A percentile compares a stretch with the other conserved stretches of the same genome.
Evolutionary conservation across 2,113 vertebrate genomes (phyloP).

Genomic region (Oreochromis aureus): DNA sequence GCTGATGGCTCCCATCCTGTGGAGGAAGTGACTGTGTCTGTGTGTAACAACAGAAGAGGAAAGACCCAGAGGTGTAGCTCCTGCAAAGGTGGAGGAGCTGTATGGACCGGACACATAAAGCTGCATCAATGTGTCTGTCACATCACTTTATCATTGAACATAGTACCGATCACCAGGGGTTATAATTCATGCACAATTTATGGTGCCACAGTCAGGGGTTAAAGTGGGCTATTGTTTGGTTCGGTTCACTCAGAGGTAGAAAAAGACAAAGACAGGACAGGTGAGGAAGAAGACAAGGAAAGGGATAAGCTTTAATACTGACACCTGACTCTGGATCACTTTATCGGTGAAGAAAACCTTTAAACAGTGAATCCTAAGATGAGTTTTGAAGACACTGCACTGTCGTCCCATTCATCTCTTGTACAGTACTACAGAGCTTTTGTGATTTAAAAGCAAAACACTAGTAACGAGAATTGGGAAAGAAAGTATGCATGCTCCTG

Average conservation of each 20-base stretch:
- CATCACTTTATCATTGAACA: not conserved
- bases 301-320: not conserved
- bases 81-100: not conserved
- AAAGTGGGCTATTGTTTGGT: not conserved
- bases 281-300: not conserved
- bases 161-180: not conserved
- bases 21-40: constrained; percentile 45
- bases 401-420: not conserved
- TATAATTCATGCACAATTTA: not conserved
- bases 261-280: not conserved
- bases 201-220: not conserved
- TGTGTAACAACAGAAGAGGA: not conserved
- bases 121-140: constrained; percentile 18
- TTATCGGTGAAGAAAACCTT: not conserved
- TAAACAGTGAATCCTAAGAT: not conserved
- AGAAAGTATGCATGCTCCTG: not conserved
- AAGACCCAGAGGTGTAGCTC: not conserved
- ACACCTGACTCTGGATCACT: not conserved
- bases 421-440: not conserved
- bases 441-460: not conserved
- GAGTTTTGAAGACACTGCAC: not conserved
- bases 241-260: not conserved
- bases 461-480: not conserved
- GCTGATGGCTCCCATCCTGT: not conserved
- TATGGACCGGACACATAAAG: constrained; percentile 3